These are phyloP conservation scores for Desmophyllum pertusum DNA, from an alignment of 92 coral and sea anemone species.

Conservation along the genomic window DNA sequence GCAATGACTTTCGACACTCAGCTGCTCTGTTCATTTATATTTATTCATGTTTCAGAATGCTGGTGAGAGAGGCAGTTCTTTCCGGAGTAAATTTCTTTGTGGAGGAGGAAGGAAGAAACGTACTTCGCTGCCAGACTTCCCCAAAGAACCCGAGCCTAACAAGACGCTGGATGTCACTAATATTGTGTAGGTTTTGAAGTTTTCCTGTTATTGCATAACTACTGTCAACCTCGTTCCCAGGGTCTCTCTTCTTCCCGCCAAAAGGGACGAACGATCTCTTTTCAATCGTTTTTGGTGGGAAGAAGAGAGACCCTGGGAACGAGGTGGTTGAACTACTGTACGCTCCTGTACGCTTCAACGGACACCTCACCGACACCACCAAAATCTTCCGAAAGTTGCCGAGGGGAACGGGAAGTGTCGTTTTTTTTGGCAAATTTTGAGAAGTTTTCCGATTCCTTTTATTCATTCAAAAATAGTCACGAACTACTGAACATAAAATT, in stretches of 20 bases:
- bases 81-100: constrained; percentile 82
- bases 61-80: constrained; percentile 91
- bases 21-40: not conserved
- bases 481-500: no score
- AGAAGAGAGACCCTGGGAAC: no score
- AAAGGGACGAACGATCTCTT: no score
- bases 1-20: not conserved
- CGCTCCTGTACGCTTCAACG: no score
- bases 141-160: constrained; percentile 87
- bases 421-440: no score
- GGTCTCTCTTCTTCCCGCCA: not conserved
- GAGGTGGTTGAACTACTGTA: no score
- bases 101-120: constrained; percentile 80
- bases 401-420: not conserved
- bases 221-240: not conserved
- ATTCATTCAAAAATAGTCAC: not conserved
- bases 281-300: no score
- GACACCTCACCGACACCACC: no score
- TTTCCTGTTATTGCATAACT: not conserved
- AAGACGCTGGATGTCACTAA: constrained; percentile 94
- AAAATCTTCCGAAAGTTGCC: not conserved
- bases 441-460: not conserved
- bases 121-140: constrained; percentile 88
- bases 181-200: constrained; percentile 77
- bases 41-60: constrained; percentile 67